A percentile compares a stretch with the other conserved stretches of the same genome.
Conservation (phyloP, 2,888 invertebrate species). For the Chydorus sphaericus region DNA sequence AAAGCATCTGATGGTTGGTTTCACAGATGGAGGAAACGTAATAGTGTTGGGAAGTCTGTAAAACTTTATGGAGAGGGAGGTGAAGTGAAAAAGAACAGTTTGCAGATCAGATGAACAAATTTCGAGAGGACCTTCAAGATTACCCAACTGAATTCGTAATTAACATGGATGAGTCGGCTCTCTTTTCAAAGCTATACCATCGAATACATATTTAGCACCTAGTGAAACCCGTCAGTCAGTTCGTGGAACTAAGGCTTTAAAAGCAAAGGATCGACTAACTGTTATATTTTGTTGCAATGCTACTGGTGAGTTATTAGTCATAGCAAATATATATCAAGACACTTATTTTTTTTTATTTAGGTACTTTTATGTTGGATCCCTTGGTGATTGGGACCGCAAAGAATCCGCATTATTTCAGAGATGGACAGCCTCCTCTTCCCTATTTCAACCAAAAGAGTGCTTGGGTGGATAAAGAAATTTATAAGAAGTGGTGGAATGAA, state of each 20-base stretch:
- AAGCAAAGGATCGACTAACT: background rate
- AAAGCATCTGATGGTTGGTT: background rate
- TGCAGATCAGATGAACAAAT: background rate
- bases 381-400: background rate
- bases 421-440: background rate
- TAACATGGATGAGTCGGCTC: background rate
- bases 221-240: background rate
- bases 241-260: background rate
- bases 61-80: background rate
- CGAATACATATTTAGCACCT: background rate
- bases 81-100: background rate
- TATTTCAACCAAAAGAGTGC: background rate
- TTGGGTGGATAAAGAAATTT: background rate
- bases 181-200: background rate
- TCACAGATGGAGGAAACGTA: background rate
- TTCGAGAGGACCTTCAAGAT: background rate
- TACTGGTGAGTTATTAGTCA: background rate
- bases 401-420: background rate
- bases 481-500: background rate
- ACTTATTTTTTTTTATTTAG: too few species aligned
- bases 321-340: too few species aligned
- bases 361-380: too few species aligned
- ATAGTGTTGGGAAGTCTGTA: background rate
- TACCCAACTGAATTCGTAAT: background rate
- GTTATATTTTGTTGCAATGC: background rate